Base-by-base conservation (phyloP, 23 tunicate species). In the Ciona savignyi region DNA sequence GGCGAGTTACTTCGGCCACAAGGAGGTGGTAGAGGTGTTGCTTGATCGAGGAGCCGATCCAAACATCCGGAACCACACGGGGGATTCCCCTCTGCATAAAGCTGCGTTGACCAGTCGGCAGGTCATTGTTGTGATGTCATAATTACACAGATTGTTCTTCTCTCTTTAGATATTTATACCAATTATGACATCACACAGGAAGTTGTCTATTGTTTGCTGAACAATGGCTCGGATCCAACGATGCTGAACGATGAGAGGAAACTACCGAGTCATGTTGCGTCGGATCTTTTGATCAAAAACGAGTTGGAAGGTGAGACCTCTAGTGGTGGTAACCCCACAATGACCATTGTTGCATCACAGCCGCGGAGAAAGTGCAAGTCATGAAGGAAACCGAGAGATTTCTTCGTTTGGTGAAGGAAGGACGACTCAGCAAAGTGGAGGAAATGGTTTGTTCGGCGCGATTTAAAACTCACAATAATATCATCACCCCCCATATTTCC, bases 71-170 rank as follows among this genome's bases (percentile, higher is more conserved):
- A 91, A 91, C 67, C 67, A 74, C 65, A 79, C 97, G 0, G 97
- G 97, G 34, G 97, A 91, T 42, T 80, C 97, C 21, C 71, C 97
- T 3, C 33, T 91, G 25, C 97, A 91, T 42, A 91, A 91, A 80
- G 97, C 97, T 32, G 76, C 97, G 0, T 68, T 85, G 23, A 91
- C 97, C 2, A 91, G 82, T 48, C 32, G 97, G 34, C 83, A 81
- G 77, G 97, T 91, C 0, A 65, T 9, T 42, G 56, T 6, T 42
- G 56, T n/a, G n/a, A n/a, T n/a, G n/a, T n/a, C n/a, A n/a, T n/a
- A n/a, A n/a, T n/a, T n/a, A n/a, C n/a, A n/a, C n/a, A n/a, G n/a
- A n/a, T n/a, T n/a, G 11, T 65, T 65, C 70, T 11, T 23, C 25
- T 23, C 70, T 11, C 25, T 11, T 65, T 65, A 22, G 22, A 65